phyloP scores from a whole-genome alignment of 2,888 invertebrate species.

The Papilio demoleus region DNA sequence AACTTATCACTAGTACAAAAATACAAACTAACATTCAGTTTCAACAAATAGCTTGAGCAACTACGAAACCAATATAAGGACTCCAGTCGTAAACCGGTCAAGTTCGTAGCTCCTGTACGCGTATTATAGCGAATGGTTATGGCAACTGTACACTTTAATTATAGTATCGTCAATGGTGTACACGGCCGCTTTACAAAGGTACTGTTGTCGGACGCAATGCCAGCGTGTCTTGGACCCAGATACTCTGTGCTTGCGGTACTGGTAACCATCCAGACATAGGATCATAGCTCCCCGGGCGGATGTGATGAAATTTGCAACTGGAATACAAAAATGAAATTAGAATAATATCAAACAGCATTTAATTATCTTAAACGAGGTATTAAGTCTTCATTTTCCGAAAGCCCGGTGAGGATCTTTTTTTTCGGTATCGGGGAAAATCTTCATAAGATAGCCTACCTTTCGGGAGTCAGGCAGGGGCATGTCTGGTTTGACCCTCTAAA shows the following conservation, averaged over 20 bases:
- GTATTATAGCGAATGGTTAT: constrained; percentile 28
- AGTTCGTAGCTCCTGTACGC: no score
- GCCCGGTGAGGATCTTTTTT: no score
- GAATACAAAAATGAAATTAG: constrained; percentile 43
- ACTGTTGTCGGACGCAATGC: constrained; percentile 27
- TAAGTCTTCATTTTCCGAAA: no score
- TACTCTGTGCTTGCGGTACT: constrained; percentile 44
- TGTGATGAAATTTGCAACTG: constrained; percentile 39
- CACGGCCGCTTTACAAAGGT: neutral
- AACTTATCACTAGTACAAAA: neutral
- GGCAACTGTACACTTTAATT: constrained; percentile 9
- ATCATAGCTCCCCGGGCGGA: constrained; percentile 43
- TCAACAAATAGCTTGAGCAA: no score
- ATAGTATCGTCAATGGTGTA: neutral
- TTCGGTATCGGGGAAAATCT: no score
- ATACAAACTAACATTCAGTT: neutral
- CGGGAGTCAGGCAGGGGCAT: no score
- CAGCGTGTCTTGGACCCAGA: constrained; percentile 44
- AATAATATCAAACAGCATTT: no score
- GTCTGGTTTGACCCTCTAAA: no score
- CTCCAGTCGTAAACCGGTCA: no score
- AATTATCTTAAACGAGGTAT: no score
- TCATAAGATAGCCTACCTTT: no score
- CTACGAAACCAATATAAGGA: no score
- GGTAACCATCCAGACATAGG: constrained; percentile 50